Evolutionary conservation across 1,140 invertebrate species (phyloP).

Genomic region (Pseudomyrmex concolor): DNA sequence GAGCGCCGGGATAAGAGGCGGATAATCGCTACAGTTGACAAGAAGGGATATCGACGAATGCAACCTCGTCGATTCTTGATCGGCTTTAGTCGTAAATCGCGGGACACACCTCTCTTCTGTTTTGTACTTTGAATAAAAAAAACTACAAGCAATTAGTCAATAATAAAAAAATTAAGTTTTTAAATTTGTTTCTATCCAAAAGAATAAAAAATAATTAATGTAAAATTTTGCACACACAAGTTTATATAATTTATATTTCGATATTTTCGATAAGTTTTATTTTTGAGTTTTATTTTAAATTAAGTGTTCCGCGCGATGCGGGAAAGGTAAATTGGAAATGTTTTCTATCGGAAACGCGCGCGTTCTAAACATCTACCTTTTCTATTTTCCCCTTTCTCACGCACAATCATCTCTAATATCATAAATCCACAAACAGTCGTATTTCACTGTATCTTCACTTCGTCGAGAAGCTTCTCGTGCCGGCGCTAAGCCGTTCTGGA

Average conservation of each 20-base stretch:
- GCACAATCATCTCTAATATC: conserved; percentile 16
- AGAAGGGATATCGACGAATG: conserved; percentile 56
- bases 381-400: neutral
- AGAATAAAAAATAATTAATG: too few relatives aligned
- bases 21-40: conserved; percentile 52
- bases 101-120: neutral
- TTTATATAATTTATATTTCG: too few relatives aligned
- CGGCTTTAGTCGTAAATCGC: conserved; percentile 12
- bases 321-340: neutral
- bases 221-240: too few relatives aligned
- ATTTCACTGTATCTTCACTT: conserved; percentile 28
- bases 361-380: conserved; percentile 3
- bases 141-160: too few relatives aligned
- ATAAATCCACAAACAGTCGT: conserved; percentile 24
- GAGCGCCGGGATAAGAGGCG: conserved; percentile 49
- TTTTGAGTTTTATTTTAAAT: too few relatives aligned
- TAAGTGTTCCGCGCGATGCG: too few relatives aligned
- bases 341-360: neutral
- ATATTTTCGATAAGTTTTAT: too few relatives aligned
- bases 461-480: conserved; percentile 10
- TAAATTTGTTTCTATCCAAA: too few relatives aligned
- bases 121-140: too few relatives aligned
- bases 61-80: conserved; percentile 43
- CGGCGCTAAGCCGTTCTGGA: conserved; percentile 33
- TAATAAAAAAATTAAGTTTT: too few relatives aligned